These are phyloP conservation scores for Euglossa dilemma DNA, from an alignment of 1,140 invertebrate species.

Conservation along the genomic window DNA sequence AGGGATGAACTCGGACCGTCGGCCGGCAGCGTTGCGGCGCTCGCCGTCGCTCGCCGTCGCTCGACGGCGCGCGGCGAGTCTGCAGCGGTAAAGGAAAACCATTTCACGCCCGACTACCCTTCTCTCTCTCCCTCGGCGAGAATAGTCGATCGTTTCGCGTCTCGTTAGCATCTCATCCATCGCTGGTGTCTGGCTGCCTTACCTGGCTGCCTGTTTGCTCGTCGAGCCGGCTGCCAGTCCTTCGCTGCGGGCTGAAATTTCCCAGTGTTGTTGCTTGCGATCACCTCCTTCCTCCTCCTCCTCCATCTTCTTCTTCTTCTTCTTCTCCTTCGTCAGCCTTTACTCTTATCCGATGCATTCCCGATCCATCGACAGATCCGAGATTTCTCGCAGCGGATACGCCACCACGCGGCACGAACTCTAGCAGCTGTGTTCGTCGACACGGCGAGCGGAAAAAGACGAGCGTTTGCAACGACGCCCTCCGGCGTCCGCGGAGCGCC, in stretches of 20 bases:
- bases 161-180: slow-evolving; percentile 74
- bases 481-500: not conserved
- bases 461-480: no score
- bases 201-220: slow-evolving; percentile 36
- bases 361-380: slow-evolving; percentile 33
- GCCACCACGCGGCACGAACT: not conserved
- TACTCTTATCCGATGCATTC: not conserved
- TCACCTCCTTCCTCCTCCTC: not conserved
- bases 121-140: slow-evolving; percentile 40
- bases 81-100: slow-evolving; percentile 67
- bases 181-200: slow-evolving; percentile 58
- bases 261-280: slow-evolving; percentile 38
- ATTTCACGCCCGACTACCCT: slow-evolving; percentile 69
- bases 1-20: slow-evolving; percentile 43
- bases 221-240: slow-evolving; percentile 44
- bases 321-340: not conserved
- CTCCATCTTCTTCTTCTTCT: no score
- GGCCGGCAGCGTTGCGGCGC: not conserved
- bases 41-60: no score
- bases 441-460: not conserved
- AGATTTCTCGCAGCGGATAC: slow-evolving; percentile 54
- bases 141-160: slow-evolving; percentile 72
- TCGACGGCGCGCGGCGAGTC: no score
- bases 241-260: slow-evolving; percentile 61
- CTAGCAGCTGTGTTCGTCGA: not conserved